Evolutionary conservation across 2,797 vertebrate genomes (phyloP).

Genomic region (Oryzias sinensis): DNA sequence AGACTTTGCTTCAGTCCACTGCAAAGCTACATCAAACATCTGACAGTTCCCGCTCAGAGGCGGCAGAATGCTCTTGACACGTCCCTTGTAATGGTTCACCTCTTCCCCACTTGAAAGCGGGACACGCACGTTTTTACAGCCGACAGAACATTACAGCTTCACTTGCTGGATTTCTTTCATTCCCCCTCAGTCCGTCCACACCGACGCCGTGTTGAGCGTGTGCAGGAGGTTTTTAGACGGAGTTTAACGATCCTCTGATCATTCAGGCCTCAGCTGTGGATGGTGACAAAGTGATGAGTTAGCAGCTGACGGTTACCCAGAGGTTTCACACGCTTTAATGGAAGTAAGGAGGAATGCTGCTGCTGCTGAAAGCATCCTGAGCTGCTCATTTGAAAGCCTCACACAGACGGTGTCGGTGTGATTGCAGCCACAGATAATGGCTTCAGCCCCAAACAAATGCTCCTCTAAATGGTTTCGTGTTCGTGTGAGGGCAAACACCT

Average conservation of each 20-base stretch:
- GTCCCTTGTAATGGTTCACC: conserved; percentile 39
- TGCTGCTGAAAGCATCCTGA: neutral
- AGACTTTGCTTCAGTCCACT: conserved; percentile 1
- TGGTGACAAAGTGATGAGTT: conserved; percentile 1
- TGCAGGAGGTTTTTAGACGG: conserved; percentile 24
- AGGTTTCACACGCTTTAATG: conserved; percentile 11
- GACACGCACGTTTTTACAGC: conserved; percentile 10
- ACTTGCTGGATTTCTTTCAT: neutral
- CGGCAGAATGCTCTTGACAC: conserved; percentile 39
- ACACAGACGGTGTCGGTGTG: neutral
- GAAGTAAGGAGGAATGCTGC: conserved; percentile 2
- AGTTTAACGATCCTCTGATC: conserved; percentile 27
- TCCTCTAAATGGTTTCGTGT: conserved; percentile 9
- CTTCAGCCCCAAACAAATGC: conserved; percentile 14
- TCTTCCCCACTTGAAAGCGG: conserved; percentile 19
- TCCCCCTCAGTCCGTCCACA: neutral
- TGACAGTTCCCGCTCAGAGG: neutral
- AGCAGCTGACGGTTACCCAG: conserved; percentile 1
- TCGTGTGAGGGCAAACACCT: conserved; percentile 15
- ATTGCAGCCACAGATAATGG: neutral
- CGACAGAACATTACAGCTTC: conserved; percentile 7
- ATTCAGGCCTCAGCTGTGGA: neutral
- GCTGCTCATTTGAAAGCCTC: conserved; percentile 1
- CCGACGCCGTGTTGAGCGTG: neutral
- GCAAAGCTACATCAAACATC: too few relatives aligned